These are phyloP conservation scores for Cephus nigrinus DNA, from an alignment of 2,888 invertebrate genomes.

Conservation along the genomic window DNA sequence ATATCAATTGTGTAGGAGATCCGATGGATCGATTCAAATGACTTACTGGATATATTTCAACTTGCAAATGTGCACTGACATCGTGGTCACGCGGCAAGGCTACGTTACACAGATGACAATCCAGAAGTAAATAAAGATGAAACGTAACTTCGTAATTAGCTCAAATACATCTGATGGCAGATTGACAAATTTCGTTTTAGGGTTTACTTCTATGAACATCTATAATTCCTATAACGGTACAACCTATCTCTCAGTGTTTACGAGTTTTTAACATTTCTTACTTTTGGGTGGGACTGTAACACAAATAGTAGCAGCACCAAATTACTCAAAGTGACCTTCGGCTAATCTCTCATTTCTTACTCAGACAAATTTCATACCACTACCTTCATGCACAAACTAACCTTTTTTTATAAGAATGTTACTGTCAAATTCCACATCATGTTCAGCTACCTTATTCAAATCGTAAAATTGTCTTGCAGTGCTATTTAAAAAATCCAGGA, in stretches of 20 bases:
- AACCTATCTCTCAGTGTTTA: neutral
- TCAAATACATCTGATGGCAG: neutral
- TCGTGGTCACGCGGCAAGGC: neutral
- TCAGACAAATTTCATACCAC: neutral
- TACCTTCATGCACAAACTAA: neutral
- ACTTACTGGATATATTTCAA: neutral
- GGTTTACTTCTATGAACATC: neutral
- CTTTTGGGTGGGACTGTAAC: neutral
- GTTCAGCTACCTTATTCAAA: neutral
- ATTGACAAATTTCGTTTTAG: neutral
- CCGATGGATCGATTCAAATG: neutral
- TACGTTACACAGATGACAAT: too few species aligned
- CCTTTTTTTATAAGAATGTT: neutral
- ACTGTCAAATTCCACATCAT: neutral
- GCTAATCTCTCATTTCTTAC: neutral
- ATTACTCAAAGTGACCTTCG: neutral
- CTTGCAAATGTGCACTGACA: neutral
- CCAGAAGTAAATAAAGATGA: neutral
- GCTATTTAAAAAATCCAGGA: constrained; percentile 15
- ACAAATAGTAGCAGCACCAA: neutral
- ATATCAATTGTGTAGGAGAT: neutral
- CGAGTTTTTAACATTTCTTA: neutral
- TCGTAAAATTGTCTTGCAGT: neutral
- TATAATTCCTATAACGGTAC: neutral
- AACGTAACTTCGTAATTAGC: neutral